These are phyloP conservation scores for Acanthochromis polyacanthus DNA, from an alignment of 2,113 vertebrate genomes.

Conservation along the genomic window DNA sequence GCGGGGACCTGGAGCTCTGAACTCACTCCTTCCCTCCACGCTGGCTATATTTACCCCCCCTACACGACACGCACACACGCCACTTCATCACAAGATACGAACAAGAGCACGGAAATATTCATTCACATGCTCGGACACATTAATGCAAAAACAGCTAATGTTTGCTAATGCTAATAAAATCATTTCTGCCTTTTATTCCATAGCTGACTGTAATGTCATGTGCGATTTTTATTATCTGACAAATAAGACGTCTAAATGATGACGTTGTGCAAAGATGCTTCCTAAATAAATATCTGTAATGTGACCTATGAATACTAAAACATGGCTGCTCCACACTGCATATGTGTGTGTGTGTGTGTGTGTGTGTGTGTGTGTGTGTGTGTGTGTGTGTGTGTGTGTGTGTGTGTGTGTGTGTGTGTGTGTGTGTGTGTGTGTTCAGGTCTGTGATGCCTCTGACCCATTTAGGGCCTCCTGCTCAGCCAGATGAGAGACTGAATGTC, in stretches of 20 bases:
- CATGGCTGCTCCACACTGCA: constrained; percentile 1
- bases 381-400: constrained; percentile 40
- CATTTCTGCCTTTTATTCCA: neutral
- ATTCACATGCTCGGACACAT: constrained; percentile 3
- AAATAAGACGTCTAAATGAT: neutral
- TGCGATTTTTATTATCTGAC: neutral
- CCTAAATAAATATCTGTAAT: constrained; percentile 14
- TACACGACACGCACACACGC: neutral
- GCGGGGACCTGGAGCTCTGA: constrained; percentile 37
- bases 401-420: constrained; percentile 33
- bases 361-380: constrained; percentile 48
- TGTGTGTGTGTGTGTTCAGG: constrained; percentile 34
- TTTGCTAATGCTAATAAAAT: neutral
- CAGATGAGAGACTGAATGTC: constrained; percentile 62
- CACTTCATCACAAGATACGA: neutral
- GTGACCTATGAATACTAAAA: constrained; percentile 59
- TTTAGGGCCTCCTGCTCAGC: constrained; percentile 63
- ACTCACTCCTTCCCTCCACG: constrained; percentile 27
- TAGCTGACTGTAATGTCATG: neutral
- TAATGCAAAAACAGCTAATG: neutral
- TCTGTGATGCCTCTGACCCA: constrained; percentile 67
- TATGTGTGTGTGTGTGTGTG: constrained; percentile 4
- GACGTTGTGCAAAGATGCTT: constrained; percentile 11
- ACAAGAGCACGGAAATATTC: neutral
- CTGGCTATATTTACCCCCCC: constrained; percentile 29